These are phyloP conservation scores for Crepidodera aurea DNA, from an alignment of 2,888 invertebrate genomes.

Conservation along the genomic window DNA sequence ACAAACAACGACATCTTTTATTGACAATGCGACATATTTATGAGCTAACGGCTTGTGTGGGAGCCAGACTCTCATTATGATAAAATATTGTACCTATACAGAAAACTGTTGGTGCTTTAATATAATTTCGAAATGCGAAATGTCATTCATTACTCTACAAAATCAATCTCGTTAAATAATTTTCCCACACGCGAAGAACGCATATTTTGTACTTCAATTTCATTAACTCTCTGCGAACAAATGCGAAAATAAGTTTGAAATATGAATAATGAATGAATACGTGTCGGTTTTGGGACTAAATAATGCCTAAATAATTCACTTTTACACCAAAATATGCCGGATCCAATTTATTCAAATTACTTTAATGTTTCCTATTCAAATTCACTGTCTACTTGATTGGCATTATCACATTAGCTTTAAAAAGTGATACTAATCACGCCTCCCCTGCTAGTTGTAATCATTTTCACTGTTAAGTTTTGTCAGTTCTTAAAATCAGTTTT, in stretches of 20 bases:
- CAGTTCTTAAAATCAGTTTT: no score
- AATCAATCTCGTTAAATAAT: not conserved
- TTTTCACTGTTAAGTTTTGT: no score
- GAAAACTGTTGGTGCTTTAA: not conserved
- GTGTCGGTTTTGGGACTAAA: no score
- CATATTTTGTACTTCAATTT: not conserved
- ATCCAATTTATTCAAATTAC: no score
- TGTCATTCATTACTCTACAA: not conserved
- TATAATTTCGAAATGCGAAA: not conserved
- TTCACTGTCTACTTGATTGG: no score
- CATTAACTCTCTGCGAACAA: not conserved
- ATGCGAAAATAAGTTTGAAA: not conserved
- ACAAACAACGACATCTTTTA: not conserved
- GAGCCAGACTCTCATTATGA: not conserved
- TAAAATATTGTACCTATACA: not conserved
- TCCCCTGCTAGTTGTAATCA: no score
- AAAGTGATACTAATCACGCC: no score
- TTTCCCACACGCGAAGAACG: not conserved
- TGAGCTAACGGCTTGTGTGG: not conserved
- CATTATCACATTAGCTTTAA: no score
- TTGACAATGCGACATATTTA: not conserved
- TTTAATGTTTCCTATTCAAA: no score
- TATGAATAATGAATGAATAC: no score
- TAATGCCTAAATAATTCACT: no score
- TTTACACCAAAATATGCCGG: no score